Conservation (phyloP, 2,797 vertebrate genomes). For the Alectoris magna region DNA sequence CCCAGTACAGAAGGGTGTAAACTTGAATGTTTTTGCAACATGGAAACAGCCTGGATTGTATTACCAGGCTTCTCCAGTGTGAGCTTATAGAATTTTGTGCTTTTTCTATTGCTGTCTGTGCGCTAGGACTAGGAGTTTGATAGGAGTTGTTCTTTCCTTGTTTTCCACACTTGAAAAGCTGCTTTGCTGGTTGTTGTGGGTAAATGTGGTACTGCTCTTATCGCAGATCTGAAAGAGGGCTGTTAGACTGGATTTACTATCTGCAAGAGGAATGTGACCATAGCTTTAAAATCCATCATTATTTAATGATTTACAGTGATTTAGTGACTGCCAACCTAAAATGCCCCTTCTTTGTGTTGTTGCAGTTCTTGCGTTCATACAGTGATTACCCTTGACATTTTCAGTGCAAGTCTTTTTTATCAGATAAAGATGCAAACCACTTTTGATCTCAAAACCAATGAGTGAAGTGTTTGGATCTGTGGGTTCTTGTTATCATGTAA, state of each 20-base stretch:
- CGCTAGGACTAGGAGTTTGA: background rate
- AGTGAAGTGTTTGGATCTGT: background rate
- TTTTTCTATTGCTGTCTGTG: background rate
- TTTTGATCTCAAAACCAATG: background rate
- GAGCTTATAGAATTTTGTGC: background rate
- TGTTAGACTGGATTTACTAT: background rate
- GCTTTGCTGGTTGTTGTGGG: background rate
- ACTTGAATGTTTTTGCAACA: background rate
- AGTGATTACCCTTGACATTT: background rate
- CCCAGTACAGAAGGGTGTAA: background rate
- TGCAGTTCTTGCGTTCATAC: background rate
- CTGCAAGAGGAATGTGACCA: background rate
- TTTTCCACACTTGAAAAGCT: background rate
- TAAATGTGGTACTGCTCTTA: background rate
- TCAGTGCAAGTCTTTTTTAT: background rate
- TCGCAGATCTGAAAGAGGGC: background rate
- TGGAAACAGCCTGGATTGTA: background rate
- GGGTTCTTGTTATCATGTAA: background rate
- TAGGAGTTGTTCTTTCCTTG: background rate
- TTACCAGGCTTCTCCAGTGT: background rate
- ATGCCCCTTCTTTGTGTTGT: background rate
- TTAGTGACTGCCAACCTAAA: background rate
- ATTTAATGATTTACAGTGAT: background rate
- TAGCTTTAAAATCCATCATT: background rate
- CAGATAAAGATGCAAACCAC: background rate